Evolutionary conservation across 2,797 vertebrate genomes (phyloP).

Genomic region (Pelochelys cantorii): DNA sequence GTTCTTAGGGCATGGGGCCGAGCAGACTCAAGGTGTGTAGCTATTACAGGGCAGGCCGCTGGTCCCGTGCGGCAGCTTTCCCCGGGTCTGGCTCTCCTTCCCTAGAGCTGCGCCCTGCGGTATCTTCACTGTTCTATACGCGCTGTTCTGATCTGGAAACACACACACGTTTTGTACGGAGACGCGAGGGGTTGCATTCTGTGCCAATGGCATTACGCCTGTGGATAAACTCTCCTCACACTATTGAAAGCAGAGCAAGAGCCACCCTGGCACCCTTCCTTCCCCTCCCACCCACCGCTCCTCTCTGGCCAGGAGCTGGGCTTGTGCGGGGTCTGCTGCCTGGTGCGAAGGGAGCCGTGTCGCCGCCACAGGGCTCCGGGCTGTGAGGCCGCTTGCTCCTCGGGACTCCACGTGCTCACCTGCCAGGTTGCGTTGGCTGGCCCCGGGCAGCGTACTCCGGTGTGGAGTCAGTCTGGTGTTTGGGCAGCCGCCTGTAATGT

Average conservation of each 20-base stretch:
- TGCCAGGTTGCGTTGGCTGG: background rate
- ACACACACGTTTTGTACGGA: background rate
- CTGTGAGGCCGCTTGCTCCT: background rate
- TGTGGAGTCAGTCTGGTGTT: background rate
- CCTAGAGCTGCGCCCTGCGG: background rate
- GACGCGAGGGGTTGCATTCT: background rate
- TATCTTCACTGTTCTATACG: background rate
- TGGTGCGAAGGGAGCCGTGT: background rate
- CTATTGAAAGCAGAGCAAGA: background rate
- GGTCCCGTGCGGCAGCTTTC: background rate
- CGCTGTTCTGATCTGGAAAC: background rate
- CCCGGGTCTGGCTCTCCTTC: background rate
- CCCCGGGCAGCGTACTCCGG: background rate
- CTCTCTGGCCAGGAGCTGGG: too few species aligned
- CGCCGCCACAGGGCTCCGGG: background rate
- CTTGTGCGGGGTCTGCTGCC: background rate
- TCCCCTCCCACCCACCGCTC: background rate
- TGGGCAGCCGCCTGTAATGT: background rate
- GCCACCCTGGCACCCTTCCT: background rate
- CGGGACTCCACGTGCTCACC: background rate
- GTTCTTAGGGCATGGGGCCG: background rate
- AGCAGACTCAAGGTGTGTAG: background rate
- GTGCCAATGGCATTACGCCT: constrained; percentile 12
- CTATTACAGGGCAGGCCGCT: background rate
- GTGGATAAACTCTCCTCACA: background rate